Evolutionary conservation across 2,888 invertebrate genomes (phyloP), one percentile per base, ranked within the genome.

Genomic region (Caenorhabditis zanzibari): DNA sequence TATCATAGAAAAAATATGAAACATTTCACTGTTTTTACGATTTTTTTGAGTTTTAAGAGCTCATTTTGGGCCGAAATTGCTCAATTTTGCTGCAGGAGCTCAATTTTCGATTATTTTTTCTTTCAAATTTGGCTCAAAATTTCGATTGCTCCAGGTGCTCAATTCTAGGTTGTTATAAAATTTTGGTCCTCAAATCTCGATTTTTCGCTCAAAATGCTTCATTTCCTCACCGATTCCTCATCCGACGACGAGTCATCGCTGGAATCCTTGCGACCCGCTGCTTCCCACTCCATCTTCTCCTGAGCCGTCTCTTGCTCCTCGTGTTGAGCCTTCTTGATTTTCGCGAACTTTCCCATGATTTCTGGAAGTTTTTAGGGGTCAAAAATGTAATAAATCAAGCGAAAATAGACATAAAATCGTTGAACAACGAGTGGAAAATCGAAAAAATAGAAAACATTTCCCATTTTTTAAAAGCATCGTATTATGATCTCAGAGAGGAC

Each of bases 261-360:
- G 64, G 84, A 73, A 32, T 84, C 75, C 56, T 73, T 75, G 35
- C 64, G 71, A 56, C 82, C 82, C 28, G 82, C 79, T 16, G 77
- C 69, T n/a, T 71, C 72, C 82, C 85, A 85, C 38, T 85, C 82
- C 85, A 75, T 82, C n/a, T 75, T 63, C 52, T 84, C 54, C 59
- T 72, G 35, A 16, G 74, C 71, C 56, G 71, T 63, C 47, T 85
- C n/a, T n/a, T n/a, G n/a, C n/a, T n/a, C 82, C 66, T 85, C 82
- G 35, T 68, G 49, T 28, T 84, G 74, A 44, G 73, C 81, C 35
- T 82, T 80, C 74, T 85, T 88, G 41, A 88, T 56, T 59, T 85
- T 85, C 24, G 83, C 52, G 68, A 86, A 88, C 63, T 88, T 88
- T 47, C 87, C 87, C 87, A 88, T 88, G 54, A 28, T 58, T 52